phyloP scores from a whole-genome alignment of 37 sponge, comb jelly and placozoan genomes.

The Axinella damicornis region DNA sequence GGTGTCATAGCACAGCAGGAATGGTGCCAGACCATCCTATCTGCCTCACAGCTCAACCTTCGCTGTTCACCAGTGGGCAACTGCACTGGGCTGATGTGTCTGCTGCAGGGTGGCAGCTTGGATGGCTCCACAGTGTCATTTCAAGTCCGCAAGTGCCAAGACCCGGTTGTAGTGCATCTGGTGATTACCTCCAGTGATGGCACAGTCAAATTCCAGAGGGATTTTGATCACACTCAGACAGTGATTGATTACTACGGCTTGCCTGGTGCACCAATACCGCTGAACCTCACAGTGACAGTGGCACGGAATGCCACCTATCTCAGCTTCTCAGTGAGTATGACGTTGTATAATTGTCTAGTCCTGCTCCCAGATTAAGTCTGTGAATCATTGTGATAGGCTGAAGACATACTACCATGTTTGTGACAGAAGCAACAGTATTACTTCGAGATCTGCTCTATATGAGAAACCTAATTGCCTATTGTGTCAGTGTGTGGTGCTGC shows the following conservation, averaged over 20 bases:
- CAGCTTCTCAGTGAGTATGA: constrained; percentile 6
- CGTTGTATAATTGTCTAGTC: no score
- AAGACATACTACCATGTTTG: no score
- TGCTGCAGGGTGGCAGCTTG: neutral
- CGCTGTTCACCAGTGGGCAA: neutral
- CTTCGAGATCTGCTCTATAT: no score
- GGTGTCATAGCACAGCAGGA: no score
- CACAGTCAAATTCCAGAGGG: neutral
- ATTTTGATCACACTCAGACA: neutral
- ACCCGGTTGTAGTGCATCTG: constrained; percentile 31
- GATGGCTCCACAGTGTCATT: neutral
- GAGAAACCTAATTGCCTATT: no score
- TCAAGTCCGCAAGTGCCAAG: constrained; percentile 26
- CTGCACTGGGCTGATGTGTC: constrained; percentile 21
- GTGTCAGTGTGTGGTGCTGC: no score
- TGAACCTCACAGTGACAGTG: constrained; percentile 12
- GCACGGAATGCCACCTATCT: constrained; percentile 24
- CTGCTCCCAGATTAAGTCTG: no score
- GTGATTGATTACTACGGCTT: no score
- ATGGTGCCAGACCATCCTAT: neutral
- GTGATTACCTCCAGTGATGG: neutral
- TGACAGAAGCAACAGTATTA: no score
- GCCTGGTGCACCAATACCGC: no score
- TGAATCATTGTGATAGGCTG: no score
- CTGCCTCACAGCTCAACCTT: neutral